Evolutionary conservation across 2,113 vertebrate species (phyloP), one percentile per base, ranked within the genome.

Genomic region (Cyprinodon tularosa): DNA sequence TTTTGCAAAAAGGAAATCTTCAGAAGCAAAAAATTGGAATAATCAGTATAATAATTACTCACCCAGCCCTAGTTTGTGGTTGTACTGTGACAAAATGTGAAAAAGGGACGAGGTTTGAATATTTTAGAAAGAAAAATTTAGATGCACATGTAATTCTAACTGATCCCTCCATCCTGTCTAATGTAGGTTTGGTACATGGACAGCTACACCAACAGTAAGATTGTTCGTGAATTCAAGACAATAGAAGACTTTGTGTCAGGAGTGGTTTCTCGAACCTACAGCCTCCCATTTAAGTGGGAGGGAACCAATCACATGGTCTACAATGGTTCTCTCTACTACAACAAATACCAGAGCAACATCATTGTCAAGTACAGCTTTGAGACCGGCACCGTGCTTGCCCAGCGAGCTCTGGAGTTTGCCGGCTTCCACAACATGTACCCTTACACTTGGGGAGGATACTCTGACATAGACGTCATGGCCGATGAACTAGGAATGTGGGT

Each of bases 321-420:
- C 93, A 99, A 99, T 0, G 96, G 98, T 60, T 99, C 98, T 0
- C 96, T 99, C 29, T 99, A 96, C 86, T 99, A 98, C 93, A 99
- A 99, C 93, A 99, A 99, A 84, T 98, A 98, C 79, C 97, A 99
- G 91, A 99, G 98, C 92, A 99, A 99, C 93, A 99, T 99, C 40
- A 95, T 99, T 69, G 96, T 99, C 83, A 98, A 97, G 80, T 99
- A 99, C 95, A 98, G 95, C 94, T 99, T 99, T 1, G 96, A 97
- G 83, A 93, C 93, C 0, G 98, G 97, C 47, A 94, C 93, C 62
- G 96, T 99, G 57, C 92, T 98, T 29, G 96, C 96, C 0, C 98
- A 99, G 66, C 90, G 98, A 1, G 97, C 96, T 72, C 86, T 99
- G 67, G 98, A 99, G 85, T 98, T 97, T 0, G 97, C 98, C 0